These are phyloP conservation scores for Autographa pulchrina DNA, from an alignment of 2,888 invertebrate species.

Conservation along the genomic window DNA sequence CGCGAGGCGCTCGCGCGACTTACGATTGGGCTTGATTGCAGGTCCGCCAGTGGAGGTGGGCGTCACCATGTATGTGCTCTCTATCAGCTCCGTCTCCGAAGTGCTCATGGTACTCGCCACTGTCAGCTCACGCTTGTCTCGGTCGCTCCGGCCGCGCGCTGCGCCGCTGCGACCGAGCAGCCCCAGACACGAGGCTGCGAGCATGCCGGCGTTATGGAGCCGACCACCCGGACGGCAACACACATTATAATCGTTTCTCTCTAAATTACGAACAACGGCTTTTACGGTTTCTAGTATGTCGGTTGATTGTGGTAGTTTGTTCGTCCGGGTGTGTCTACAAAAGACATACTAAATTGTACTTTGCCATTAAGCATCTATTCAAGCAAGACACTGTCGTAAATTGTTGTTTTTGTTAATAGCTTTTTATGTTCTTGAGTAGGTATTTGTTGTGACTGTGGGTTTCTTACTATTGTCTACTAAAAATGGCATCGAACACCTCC, in stretches of 20 bases:
- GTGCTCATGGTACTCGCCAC: constrained; percentile 97
- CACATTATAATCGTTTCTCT: constrained; percentile 48
- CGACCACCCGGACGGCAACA: constrained; percentile 65
- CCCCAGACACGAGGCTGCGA: constrained; percentile 89
- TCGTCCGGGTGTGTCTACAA: constrained; percentile 75
- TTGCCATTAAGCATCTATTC: constrained; percentile 75
- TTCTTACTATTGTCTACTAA: constrained; percentile 71
- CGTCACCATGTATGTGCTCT: constrained; percentile 99
- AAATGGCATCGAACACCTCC: constrained; percentile 67
- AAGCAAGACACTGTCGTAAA: constrained; percentile 74
- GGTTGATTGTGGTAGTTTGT: constrained; percentile 66
- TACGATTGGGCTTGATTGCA: constrained; percentile 91
- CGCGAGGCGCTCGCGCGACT: constrained; percentile 79
- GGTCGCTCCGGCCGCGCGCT: constrained; percentile 77
- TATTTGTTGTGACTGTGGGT: constrained; percentile 80
- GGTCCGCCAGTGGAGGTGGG: constrained; percentile 99
- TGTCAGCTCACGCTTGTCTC: constrained; percentile 87
- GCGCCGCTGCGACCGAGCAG: constrained; percentile 85
- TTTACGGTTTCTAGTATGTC: constrained; percentile 34
- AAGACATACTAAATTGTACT: constrained; percentile 76
- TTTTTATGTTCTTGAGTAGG: constrained; percentile 82
- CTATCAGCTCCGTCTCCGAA: constrained; percentile 99
- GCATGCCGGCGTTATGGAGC: constrained; percentile 76
- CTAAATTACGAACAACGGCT: constrained; percentile 12
- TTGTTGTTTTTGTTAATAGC: constrained; percentile 78